Percentiles rank a stretch among this genome's conserved stretches.
Evolutionary conservation across 2,888 invertebrate species (phyloP).

Genomic region (Lydus trimaculatus): DNA sequence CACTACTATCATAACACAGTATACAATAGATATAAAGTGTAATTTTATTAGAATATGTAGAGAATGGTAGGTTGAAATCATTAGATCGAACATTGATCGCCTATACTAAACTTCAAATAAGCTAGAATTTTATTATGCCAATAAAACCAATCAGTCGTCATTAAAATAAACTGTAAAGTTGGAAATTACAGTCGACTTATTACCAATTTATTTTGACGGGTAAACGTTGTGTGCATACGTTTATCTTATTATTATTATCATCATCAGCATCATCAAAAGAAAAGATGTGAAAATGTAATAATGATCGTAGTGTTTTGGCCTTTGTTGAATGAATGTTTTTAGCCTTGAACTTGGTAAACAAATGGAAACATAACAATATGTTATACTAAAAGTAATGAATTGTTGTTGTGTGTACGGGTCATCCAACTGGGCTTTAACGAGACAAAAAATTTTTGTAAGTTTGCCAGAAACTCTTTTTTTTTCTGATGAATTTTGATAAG

Average conservation of each 20-base stretch:
- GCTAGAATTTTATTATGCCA: slow-evolving; percentile 7
- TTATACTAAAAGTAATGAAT: neutral
- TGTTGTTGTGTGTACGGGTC: neutral
- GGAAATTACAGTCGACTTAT: slow-evolving; percentile 2
- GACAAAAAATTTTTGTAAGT: neutral
- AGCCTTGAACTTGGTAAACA: neutral
- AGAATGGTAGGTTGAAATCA: neutral
- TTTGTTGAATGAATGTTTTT: neutral
- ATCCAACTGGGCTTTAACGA: neutral
- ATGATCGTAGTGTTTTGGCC: neutral
- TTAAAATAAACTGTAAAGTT: slow-evolving; percentile 9
- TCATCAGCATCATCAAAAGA: no score
- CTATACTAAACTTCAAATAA: neutral
- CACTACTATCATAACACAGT: neutral
- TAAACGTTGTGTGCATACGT: no score
- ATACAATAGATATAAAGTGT: neutral
- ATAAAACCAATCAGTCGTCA: slow-evolving; percentile 30
- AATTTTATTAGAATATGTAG: slow-evolving; percentile 1
- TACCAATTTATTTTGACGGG: neutral
- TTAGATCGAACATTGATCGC: slow-evolving; percentile 4
- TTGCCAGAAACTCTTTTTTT: neutral
- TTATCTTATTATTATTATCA: no score
- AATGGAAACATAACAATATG: neutral
- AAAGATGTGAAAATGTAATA: neutral
- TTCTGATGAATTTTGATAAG: neutral